A percentile compares a stretch with the other conserved stretches of the same genome.
Conservation (phyloP, 2,888 invertebrate species). For the Watsonalla cultraria region DNA sequence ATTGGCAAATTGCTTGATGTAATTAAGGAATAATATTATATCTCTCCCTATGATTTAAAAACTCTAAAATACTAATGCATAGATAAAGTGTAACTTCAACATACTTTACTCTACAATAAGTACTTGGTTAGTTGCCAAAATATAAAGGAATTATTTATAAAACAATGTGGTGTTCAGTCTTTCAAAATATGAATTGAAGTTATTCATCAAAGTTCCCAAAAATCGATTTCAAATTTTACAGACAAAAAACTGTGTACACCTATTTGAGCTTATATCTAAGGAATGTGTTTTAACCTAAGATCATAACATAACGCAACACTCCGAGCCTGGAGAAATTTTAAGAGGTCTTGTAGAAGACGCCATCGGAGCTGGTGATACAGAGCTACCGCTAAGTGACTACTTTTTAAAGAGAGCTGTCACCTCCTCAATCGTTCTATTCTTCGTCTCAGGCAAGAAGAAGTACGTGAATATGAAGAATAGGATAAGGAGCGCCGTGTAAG, state of each 20-base stretch:
- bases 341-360: no score
- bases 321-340: background rate
- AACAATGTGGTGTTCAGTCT: conserved; percentile 59
- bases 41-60: background rate
- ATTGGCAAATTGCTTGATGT: no score
- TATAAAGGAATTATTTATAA: conserved; percentile 31
- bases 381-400: conserved; percentile 25
- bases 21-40: background rate
- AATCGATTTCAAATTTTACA: background rate
- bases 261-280: conserved; percentile 46
- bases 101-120: conserved; percentile 41
- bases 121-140: conserved; percentile 51
- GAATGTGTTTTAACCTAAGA: conserved; percentile 25
- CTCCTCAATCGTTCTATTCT: conserved; percentile 72
- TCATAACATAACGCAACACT: background rate
- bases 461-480: conserved; percentile 69
- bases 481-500: conserved; percentile 63
- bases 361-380: no score
- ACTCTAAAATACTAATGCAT: background rate
- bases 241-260: conserved; percentile 49
- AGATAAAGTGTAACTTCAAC: conserved; percentile 11
- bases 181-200: conserved; percentile 35
- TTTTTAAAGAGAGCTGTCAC: conserved; percentile 72
- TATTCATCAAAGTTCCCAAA: background rate
- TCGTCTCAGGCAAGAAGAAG: conserved; percentile 71